Percentiles rank a stretch among this genome's conserved stretches.
Evolutionary conservation across 2,888 invertebrate species (phyloP).

Genomic region (Melolontha melolontha): DNA sequence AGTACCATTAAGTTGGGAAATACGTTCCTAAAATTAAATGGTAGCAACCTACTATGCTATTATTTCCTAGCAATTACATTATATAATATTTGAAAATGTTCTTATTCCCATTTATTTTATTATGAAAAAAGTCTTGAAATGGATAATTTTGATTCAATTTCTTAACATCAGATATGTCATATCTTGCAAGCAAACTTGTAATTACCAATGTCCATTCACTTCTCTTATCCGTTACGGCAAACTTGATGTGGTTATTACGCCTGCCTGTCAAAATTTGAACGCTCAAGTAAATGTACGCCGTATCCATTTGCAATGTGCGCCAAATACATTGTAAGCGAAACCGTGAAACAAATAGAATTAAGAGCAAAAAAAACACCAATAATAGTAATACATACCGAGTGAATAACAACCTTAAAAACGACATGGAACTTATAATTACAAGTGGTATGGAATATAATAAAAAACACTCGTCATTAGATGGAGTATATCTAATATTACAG

Average conservation of each 20-base stretch:
- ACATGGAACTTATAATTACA: conserved; percentile 32
- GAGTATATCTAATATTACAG: conserved; percentile 48
- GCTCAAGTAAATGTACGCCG: conserved; percentile 3
- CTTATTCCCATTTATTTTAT: no score
- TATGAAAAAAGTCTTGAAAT: background rate
- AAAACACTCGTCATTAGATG: conserved; percentile 35
- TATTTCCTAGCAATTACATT: no score
- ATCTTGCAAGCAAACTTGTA: conserved; percentile 5
- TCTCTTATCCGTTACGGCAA: background rate
- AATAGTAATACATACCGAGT: conserved; percentile 12
- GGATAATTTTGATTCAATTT: conserved; percentile 18
- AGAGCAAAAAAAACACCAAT: conserved; percentile 13
- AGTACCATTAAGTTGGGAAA: no score
- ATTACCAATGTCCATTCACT: conserved; percentile 23
- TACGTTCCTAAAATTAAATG: no score
- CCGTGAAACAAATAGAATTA: conserved; percentile 10
- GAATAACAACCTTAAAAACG: conserved; percentile 29
- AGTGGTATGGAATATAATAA: conserved; percentile 29
- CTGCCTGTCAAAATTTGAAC: conserved; percentile 26
- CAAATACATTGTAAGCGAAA: conserved; percentile 1
- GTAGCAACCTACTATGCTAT: no score
- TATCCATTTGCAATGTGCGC: conserved; percentile 11
- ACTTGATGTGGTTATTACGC: conserved; percentile 22
- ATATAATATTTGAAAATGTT: no score
- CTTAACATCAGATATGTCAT: conserved; percentile 6